Conservation (phyloP, 2,113 vertebrate genomes). For the Bufo gargarizans region DNA sequence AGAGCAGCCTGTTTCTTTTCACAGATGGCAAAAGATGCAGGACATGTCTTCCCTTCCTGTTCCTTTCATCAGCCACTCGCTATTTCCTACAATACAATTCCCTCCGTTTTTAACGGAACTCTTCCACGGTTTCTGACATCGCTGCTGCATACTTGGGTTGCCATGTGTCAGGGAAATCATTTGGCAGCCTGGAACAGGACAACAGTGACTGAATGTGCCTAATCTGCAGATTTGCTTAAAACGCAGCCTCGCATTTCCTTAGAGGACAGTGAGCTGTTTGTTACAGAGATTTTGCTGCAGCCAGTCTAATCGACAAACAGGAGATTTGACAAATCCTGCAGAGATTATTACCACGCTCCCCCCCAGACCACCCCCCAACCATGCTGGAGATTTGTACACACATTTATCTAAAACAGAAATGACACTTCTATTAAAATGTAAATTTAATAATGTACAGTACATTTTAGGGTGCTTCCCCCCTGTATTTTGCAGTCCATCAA, state of each 20-base stretch:
- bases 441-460: background rate
- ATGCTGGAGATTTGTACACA: background rate
- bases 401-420: background rate
- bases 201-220: constrained; percentile 5
- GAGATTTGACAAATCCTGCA: constrained; percentile 28
- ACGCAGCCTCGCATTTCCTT: constrained; percentile 36
- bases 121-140: background rate
- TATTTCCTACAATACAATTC: constrained; percentile 54
- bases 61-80: constrained; percentile 49
- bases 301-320: constrained; percentile 34
- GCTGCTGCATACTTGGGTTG: background rate
- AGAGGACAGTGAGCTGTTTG: constrained; percentile 36
- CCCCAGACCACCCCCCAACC: background rate
- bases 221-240: constrained; percentile 43
- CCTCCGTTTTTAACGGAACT: constrained; percentile 35
- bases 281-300: constrained; percentile 42
- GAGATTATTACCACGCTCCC: background rate
- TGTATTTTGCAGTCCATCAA: no score
- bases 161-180: constrained; percentile 24
- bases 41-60: constrained; percentile 48
- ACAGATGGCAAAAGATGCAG: constrained; percentile 28
- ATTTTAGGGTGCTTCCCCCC: no score
- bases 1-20: background rate
- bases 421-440: background rate
- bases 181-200: constrained; percentile 19